These are phyloP conservation scores for Gadus macrocephalus DNA, from an alignment of 2,113 vertebrate species.

Conservation along the genomic window DNA sequence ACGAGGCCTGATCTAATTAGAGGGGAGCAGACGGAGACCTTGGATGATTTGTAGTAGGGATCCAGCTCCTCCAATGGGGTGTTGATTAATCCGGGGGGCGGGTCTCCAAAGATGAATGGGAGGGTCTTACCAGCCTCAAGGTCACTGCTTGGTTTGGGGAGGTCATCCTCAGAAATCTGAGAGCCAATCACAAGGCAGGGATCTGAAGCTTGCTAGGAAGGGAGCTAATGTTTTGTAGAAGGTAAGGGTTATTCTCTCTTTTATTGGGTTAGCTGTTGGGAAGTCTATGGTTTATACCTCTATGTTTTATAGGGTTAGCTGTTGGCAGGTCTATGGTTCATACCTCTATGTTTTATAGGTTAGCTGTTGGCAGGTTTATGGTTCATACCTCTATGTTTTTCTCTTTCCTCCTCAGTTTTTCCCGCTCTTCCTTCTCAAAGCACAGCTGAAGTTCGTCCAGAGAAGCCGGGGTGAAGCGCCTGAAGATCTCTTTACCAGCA, in stretches of 20 bases:
- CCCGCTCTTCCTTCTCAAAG: conserved; percentile 29
- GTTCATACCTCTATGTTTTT: background rate
- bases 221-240: background rate
- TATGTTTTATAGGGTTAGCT: too few relatives aligned
- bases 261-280: too few relatives aligned
- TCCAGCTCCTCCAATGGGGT: conserved; percentile 61
- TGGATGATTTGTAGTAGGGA: conserved; percentile 60
- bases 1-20: background rate
- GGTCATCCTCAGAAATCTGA: conserved; percentile 49
- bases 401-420: conserved; percentile 35
- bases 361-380: too few relatives aligned
- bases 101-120: conserved; percentile 62
- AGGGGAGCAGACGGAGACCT: conserved; percentile 31
- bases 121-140: conserved; percentile 60
- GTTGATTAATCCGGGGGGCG: conserved; percentile 46
- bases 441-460: conserved; percentile 38
- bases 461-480: conserved; percentile 38
- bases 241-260: too few relatives aligned
- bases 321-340: too few relatives aligned
- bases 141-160: conserved; percentile 50
- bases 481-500: conserved; percentile 50
- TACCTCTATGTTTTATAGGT: too few relatives aligned
- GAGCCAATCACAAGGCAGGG: background rate
- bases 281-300: too few relatives aligned
- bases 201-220: background rate